Evolutionary conservation across 1,140 invertebrate species (phyloP).

Genomic region (Eueides isabella): DNA sequence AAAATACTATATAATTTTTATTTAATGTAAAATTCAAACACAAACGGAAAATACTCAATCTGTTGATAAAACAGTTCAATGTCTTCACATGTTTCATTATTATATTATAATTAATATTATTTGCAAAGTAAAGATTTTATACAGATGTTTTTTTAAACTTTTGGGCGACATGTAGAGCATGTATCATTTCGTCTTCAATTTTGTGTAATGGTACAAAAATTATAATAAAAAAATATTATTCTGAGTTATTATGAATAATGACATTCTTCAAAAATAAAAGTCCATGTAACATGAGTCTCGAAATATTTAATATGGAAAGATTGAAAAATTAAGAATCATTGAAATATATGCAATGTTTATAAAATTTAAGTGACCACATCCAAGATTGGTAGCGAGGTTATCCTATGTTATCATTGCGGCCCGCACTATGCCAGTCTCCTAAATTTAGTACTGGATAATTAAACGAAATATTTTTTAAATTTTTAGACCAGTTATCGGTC

Average conservation of each 20-base stretch:
- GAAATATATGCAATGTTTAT: constrained; percentile 29
- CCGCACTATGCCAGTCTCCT: constrained; percentile 48
- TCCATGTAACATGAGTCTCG: too few relatives aligned
- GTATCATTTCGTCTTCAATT: too few relatives aligned
- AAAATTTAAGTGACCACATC: constrained; percentile 33
- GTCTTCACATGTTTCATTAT: background rate
- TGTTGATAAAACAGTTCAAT: background rate
- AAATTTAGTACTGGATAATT: constrained; percentile 51
- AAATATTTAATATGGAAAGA: background rate
- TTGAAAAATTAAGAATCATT: background rate
- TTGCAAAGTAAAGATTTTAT: background rate
- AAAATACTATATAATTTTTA: too few relatives aligned
- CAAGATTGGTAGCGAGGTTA: constrained; percentile 52
- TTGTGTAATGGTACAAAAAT: too few relatives aligned
- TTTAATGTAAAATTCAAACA: too few relatives aligned
- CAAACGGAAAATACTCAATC: background rate
- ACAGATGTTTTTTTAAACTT: too few relatives aligned
- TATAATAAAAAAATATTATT: too few relatives aligned
- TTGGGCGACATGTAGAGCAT: too few relatives aligned
- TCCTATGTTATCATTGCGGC: constrained; percentile 47
- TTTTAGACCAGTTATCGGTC: constrained; percentile 51
- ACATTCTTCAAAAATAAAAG: too few relatives aligned
- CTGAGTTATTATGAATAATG: too few relatives aligned
- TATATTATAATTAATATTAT: background rate
- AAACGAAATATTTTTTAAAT: constrained; percentile 48